Percentiles rank a stretch among this genome's conserved stretches.
phyloP scores from a whole-genome alignment of 2,888 invertebrate genomes.

The Ctenicera cuprea region DNA sequence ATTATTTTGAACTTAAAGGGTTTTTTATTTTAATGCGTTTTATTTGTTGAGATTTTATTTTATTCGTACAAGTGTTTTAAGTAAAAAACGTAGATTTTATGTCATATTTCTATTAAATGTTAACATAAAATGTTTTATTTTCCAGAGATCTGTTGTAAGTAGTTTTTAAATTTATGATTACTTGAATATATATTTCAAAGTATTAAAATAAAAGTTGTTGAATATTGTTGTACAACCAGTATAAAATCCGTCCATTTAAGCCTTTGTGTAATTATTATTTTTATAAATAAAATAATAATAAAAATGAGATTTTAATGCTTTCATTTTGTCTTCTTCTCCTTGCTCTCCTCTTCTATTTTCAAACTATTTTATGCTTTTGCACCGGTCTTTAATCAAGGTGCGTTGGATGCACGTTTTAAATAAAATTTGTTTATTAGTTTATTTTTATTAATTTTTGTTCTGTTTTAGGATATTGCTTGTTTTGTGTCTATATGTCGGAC shows the following conservation, averaged over 20 bases:
- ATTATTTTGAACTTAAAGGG: not conserved
- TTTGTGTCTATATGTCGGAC: constrained; percentile 68
- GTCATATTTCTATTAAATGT: not conserved
- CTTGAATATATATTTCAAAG: constrained; percentile 7
- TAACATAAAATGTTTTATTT: constrained; percentile 19
- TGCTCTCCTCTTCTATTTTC: constrained; percentile 6
- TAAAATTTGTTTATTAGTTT: not conserved
- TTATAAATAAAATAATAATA: constrained; percentile 57
- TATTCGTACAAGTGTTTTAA: not conserved
- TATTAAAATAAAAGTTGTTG: constrained; percentile 24
- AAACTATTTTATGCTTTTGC: constrained; percentile 3
- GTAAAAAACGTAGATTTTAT: not conserved
- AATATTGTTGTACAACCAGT: constrained; percentile 43
- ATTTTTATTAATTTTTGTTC: constrained; percentile 11
- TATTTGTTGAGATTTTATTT: too few relatives aligned
- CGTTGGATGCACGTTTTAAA: constrained; percentile 9
- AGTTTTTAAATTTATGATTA: not conserved
- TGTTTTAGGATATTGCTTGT: constrained; percentile 65
- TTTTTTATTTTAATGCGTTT: not conserved
- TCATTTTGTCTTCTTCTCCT: constrained; percentile 28
- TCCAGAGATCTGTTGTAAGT: constrained; percentile 14
- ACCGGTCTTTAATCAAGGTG: constrained; percentile 1
- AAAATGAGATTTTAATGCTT: constrained; percentile 28
- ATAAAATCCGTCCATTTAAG: constrained; percentile 59
- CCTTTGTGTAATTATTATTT: constrained; percentile 54